Conservation (phyloP, 2,797 vertebrate genomes). For the Aotus griseimembra region DNA sequence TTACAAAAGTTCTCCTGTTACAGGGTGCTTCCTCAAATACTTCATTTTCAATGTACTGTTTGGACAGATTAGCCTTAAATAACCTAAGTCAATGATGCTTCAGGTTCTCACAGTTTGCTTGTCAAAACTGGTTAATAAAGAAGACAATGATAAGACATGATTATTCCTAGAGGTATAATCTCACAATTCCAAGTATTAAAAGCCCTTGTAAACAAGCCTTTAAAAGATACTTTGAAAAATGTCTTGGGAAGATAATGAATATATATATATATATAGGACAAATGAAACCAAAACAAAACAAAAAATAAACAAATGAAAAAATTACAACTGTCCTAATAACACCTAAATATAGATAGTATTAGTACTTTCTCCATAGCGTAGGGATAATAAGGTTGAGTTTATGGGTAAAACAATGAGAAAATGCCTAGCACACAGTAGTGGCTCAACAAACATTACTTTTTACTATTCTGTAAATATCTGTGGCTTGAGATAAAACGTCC, state of each 20-base stretch:
- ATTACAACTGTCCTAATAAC: neutral
- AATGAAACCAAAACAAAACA: neutral
- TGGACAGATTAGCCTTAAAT: neutral
- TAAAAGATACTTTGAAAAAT: neutral
- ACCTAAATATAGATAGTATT: neutral
- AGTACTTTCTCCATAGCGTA: neutral
- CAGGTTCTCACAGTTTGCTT: neutral
- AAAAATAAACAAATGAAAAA: neutral
- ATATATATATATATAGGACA: neutral
- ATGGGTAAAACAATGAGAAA: neutral
- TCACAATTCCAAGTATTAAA: neutral
- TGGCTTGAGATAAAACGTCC: neutral
- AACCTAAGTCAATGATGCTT: neutral
- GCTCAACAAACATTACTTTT: neutral
- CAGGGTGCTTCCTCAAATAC: neutral
- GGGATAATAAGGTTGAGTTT: neutral
- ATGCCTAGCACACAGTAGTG: neutral
- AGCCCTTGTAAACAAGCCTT: constrained; percentile 6
- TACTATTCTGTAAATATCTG: neutral
- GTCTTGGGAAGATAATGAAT: neutral
- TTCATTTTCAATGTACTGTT: neutral
- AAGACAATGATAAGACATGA: neutral
- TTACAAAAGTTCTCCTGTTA: neutral
- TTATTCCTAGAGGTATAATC: neutral
- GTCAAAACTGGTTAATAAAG: neutral